Base-by-base conservation (phyloP, 2,113 vertebrate species). In the Microcebus jonahi region DNA sequence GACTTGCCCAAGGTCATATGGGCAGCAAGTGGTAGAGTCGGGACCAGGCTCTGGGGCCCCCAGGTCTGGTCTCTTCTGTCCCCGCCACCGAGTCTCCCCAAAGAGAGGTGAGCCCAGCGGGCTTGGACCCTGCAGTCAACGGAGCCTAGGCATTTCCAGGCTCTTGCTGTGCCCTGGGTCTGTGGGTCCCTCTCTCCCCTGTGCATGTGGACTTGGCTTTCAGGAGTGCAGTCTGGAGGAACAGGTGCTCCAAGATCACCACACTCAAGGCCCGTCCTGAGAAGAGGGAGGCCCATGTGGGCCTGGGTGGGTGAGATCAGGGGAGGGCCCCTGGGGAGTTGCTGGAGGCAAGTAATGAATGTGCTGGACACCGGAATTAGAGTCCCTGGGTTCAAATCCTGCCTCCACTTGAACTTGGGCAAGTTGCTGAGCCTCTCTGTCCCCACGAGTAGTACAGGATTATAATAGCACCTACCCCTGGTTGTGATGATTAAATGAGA, bases 91-190 rank as follows among this genome's bases (percentile, higher is more conserved):
- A 55, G 68, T 29, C 57, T 67, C 48, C 31, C n/a, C 5, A 50
- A n/a, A 90, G 31, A 82, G 31, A 83, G 18, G 34, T 36, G 20
- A 48, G 25, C 39, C 70, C 8, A 23, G 48, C 20, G 20, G 25
- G 17, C 13, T 11, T 0, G 6, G 57, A 34, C 14, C 8, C 50
- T 61, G 48, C 6, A 4, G 1, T n/a, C 65, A 57, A 0, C 55
- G 5, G 45, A 55, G 1, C 34, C 2, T 8, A 39, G 42, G 12
- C 23, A 20, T 34, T 39, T 75, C 39, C 2, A 1, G 27, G 25
- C 23, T 42, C 57, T 23, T 10, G 12, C 53, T n/a, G 29, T 27
- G 31, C n/a, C 53, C 39, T 73, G 27, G 9, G 17, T 17, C 50
- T 57, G 23, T 42, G n/a, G 48, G 3, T 31, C 27, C n/a, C 14